Evolutionary conservation across 2,797 vertebrate species (phyloP).

Genomic region (Perodicticus potto): DNA sequence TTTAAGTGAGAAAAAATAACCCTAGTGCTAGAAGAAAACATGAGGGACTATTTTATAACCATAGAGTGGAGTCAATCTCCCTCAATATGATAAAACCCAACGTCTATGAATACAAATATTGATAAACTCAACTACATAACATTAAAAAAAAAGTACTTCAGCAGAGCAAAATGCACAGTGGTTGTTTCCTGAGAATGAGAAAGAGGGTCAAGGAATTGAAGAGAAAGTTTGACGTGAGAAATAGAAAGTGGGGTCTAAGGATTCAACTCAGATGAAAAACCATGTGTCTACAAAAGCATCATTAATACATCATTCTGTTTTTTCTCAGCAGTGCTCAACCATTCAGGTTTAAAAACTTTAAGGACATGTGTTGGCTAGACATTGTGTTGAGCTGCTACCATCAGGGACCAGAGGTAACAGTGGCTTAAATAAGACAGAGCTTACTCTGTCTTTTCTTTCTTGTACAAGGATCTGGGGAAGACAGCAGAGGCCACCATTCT

Average conservation of each 20-base stretch:
- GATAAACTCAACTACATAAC: background rate
- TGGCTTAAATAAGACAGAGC: background rate
- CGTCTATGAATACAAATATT: background rate
- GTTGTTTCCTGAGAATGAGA: background rate
- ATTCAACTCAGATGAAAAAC: background rate
- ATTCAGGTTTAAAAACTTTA: background rate
- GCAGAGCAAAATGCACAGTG: background rate
- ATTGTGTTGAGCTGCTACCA: background rate
- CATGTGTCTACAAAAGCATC: background rate
- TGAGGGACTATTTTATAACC: background rate
- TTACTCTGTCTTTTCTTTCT: background rate
- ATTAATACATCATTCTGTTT: background rate
- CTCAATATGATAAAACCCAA: background rate
- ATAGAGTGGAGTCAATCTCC: background rate
- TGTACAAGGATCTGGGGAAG: background rate
- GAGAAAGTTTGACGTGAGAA: background rate
- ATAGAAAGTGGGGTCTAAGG: background rate
- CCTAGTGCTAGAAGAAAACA: background rate
- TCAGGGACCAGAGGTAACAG: background rate
- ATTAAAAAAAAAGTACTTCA: background rate
- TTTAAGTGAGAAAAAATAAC: background rate
- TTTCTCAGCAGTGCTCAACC: background rate
- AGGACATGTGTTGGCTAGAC: background rate
- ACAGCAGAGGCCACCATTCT: background rate
- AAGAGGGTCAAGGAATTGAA: background rate